Evolutionary conservation across 2,888 invertebrate genomes (phyloP), one percentile per base, ranked within the genome.

Genomic region (Pseudolycoriella hygida): DNA sequence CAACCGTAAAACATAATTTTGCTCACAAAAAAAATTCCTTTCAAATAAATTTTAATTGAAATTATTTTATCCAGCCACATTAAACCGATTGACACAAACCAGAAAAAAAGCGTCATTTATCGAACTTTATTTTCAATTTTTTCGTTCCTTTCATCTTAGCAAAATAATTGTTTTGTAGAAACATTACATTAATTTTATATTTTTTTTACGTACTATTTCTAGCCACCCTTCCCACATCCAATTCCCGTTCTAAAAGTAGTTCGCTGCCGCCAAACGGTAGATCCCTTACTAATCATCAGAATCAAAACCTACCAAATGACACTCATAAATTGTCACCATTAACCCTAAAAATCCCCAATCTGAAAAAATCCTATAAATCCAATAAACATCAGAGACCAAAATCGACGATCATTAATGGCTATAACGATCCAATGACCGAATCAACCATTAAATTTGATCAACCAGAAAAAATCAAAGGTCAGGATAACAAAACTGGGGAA

Each of bases 191-290:
- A 44, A 44, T 44, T 44, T 44, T 25, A 25, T 25, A n/a, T n/a
- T n/a, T n/a, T 37, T 17, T 43, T 37, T 19, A 30, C 4, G n/a
- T 43, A 44, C 32, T 47, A 44, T 60, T 76, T 76, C 70, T 77
- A 79, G 78, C 78, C 67, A 77, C 76, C 74, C 72, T 78, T 70
- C 76, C 76, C 71, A 77, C 78, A 69, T 74, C 74, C 71, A 73
- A 73, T 70, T 74, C 75, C 74, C 76, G 73, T 69, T 71, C 71
- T 67, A 74, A 73, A 73, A 70, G 71, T 72, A 73, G 69, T 67
- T 69, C 72, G 65, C 67, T 70, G 60, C 67, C 71, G 62, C 65
- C 67, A 67, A 60, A 56, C 57, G 62, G 60, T 61, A 62, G 60
- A 60, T 57, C 54, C 56, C 56, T 56, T 54, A 56, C 59, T 55